phyloP scores from a whole-genome alignment of 2,888 invertebrate genomes.

The Troides helena region DNA sequence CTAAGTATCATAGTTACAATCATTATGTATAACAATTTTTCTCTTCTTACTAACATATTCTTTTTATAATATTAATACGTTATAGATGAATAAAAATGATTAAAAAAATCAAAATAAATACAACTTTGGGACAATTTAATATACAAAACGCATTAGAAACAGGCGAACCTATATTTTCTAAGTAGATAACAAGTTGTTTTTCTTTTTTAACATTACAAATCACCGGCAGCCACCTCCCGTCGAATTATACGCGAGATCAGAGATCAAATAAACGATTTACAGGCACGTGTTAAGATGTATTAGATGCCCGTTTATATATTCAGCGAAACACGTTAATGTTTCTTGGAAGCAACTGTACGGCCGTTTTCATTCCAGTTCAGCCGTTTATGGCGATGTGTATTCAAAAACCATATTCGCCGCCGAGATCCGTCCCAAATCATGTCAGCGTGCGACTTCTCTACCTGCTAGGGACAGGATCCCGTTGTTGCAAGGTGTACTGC shows the following conservation, averaged over 20 bases:
- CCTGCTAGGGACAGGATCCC: conserved; percentile 70
- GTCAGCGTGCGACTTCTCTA: conserved; percentile 65
- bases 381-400: conserved; percentile 31
- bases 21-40: no score
- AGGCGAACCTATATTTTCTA: not conserved
- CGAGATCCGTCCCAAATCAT: conserved; percentile 66
- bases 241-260: conserved; percentile 3
- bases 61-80: no score
- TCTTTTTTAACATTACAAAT: conserved; percentile 11
- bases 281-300: conserved; percentile 18
- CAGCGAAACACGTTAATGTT: conserved; percentile 30
- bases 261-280: conserved; percentile 11
- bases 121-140: not conserved
- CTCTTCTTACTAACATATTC: no score
- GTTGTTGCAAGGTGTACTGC: conserved; percentile 71
- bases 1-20: no score
- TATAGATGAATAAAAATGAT: no score
- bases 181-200: not conserved
- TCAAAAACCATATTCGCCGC: conserved; percentile 61
- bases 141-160: not conserved
- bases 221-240: conserved; percentile 3
- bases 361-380: conserved; percentile 28
- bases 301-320: conserved; percentile 22
- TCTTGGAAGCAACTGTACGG: conserved; percentile 35
- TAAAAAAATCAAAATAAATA: not conserved